Base-by-base conservation (phyloP, 1,140 invertebrate species). In the Venustaconcha ellipsiformis region DNA sequence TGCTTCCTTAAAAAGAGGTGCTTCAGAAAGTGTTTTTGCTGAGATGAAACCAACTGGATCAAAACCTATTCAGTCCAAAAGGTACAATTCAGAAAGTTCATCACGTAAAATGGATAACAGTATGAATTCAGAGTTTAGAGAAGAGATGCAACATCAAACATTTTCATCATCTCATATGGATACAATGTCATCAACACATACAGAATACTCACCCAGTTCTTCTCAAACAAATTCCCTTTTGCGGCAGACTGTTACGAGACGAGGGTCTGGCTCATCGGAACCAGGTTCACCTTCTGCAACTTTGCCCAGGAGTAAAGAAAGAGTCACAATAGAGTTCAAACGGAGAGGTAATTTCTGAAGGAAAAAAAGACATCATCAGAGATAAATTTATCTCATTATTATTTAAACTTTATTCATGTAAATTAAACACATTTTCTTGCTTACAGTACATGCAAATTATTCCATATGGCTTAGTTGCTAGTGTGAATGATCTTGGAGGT, bases 181-280 rank as follows among this genome's bases (percentile, higher is more conserved):
- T 17, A 66, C 26, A 14, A 20, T 63, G 55, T 56, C 58, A 20
- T 12, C 26, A 13, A 23, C 37, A 14, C 11, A 20, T 17, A 48
- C 18, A 55, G 30, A 73, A 18, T 69, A 68, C 1, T 59, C 58
- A 26, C 57, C 60, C 20, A 71, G 63, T 11, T 76, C 74, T 17
- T 70, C 57, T 20, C 72, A 67, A 70, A 71, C 71, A 13, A 57
- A 59, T 17, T 72, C 75, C 4, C 70, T 77, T 58, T 72, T 70
- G 2, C 72, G 75, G 26, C 67, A 70, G 57, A 72, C 65, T 37
- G 75, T 64, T 6, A 37, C 67, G 14, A 30, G 17, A 20, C 55
- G 56, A 12, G 48, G 17, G 55, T 56, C 74, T 14, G 66, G 68
- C 30, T 56, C 63, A 3, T 57, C 67, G n/a, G 70, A 59, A 66